Conservation (phyloP, 2,113 vertebrate genomes). For the Patagioenas fasciata region DNA sequence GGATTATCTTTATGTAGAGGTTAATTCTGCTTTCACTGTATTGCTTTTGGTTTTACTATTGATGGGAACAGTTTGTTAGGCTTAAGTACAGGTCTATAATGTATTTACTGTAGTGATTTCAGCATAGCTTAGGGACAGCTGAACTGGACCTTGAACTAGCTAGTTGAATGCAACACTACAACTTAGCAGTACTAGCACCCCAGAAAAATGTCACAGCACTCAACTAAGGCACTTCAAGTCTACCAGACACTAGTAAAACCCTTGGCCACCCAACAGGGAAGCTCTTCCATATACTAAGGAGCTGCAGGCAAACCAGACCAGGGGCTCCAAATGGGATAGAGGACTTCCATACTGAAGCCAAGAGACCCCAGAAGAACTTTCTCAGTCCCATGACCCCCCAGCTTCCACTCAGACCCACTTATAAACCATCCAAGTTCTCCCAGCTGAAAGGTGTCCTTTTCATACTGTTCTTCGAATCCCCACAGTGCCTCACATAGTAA, state of each 20-base stretch:
- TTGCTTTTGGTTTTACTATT: background rate
- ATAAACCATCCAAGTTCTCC: background rate
- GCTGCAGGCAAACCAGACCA: background rate
- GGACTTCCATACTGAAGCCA: background rate
- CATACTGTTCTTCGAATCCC: background rate
- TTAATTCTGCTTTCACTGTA: background rate
- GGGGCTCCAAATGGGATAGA: background rate
- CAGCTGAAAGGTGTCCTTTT: background rate
- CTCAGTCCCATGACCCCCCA: accelerated
- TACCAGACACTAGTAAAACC: background rate
- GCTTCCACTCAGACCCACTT: background rate
- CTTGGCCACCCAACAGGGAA: background rate
- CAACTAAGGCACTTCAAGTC: background rate
- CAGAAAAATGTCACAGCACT: background rate
- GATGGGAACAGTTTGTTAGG: background rate
- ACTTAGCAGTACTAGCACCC: background rate
- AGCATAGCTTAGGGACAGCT: background rate
- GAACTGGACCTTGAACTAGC: background rate
- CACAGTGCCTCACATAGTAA: background rate
- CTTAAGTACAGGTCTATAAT: background rate
- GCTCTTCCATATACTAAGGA: background rate
- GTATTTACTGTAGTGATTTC: background rate
- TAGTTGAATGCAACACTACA: background rate
- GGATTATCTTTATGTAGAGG: background rate
- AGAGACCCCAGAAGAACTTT: background rate